phyloP scores from a whole-genome alignment of 2,888 invertebrate species.

The Melinaea marsaeus region DNA sequence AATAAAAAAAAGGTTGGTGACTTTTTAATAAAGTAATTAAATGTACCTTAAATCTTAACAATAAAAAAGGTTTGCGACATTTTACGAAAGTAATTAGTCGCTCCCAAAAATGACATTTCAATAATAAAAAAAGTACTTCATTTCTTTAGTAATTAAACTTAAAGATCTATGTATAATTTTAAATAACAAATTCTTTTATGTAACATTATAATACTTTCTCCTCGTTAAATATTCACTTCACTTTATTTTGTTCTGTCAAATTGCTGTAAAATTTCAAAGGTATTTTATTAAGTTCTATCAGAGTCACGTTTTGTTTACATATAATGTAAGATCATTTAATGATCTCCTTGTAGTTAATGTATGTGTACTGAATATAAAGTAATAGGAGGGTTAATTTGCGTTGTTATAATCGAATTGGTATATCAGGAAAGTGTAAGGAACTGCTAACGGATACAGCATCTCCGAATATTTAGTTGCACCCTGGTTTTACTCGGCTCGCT shows the following conservation, averaged over 20 bases:
- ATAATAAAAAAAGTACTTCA: too few relatives aligned
- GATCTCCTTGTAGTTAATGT: constrained; percentile 21
- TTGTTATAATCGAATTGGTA: too few relatives aligned
- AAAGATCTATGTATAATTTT: background rate
- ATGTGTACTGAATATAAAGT: constrained; percentile 9
- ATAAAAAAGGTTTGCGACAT: background rate
- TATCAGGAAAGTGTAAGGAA: too few relatives aligned
- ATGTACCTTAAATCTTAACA: background rate
- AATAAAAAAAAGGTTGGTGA: too few relatives aligned
- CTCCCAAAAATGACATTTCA: too few relatives aligned
- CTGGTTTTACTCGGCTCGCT: too few relatives aligned
- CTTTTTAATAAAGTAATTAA: background rate
- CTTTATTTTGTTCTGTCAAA: constrained; percentile 15
- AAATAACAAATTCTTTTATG: background rate
- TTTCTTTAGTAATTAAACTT: too few relatives aligned
- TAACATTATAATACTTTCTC: constrained; percentile 9
- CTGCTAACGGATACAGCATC: too few relatives aligned
- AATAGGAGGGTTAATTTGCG: background rate
- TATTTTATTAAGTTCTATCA: constrained; percentile 22
- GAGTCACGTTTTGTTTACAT: constrained; percentile 19
- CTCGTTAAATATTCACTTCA: constrained; percentile 14
- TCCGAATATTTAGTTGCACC: too few relatives aligned
- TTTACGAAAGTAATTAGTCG: background rate
- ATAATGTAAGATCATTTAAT: constrained; percentile 25
- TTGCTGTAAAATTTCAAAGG: constrained; percentile 20